Conservation (phyloP, 2,888 invertebrate genomes). For the Hypena proboscidalis region DNA sequence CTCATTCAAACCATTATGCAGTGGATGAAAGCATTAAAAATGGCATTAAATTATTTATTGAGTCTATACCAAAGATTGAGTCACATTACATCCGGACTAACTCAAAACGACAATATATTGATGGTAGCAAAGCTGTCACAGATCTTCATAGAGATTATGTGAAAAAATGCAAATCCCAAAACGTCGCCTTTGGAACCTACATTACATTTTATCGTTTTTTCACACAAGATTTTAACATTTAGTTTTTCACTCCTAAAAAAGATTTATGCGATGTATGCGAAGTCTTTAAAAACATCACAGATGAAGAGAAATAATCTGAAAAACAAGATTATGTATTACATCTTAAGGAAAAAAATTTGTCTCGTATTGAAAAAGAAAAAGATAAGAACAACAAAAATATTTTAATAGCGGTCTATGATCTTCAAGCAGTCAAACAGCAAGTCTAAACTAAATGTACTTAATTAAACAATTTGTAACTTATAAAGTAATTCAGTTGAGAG, state of each 20-base stretch:
- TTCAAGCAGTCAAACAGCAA: conserved; percentile 52
- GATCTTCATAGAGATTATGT: background rate
- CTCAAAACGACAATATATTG: background rate
- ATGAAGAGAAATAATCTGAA: background rate
- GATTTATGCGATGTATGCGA: conserved; percentile 5
- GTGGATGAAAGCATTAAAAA: conserved; percentile 14
- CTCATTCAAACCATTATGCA: conserved; percentile 4
- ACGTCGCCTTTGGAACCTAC: conserved; percentile 6
- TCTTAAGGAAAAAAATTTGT: conserved; percentile 9
- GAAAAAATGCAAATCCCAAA: conserved; percentile 18
- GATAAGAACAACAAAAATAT: conserved; percentile 14
- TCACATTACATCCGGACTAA: background rate
- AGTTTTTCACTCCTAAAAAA: conserved; percentile 4
- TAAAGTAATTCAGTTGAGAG: conserved; percentile 36
- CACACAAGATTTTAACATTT: conserved; percentile 9
- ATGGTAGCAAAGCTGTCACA: background rate
- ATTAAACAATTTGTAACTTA: conserved; percentile 48
- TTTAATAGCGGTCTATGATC: conserved; percentile 34
- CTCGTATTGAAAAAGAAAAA: conserved; percentile 17
- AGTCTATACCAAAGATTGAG: background rate
- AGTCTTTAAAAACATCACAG: background rate
- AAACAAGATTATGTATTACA: conserved; percentile 15
- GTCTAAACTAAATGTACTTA: conserved; percentile 46
- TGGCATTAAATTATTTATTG: conserved; percentile 1
- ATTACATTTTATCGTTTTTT: conserved; percentile 6